Base-by-base conservation (phyloP, 2,797 vertebrate genomes). In the Corythornis leucogaster region DNA sequence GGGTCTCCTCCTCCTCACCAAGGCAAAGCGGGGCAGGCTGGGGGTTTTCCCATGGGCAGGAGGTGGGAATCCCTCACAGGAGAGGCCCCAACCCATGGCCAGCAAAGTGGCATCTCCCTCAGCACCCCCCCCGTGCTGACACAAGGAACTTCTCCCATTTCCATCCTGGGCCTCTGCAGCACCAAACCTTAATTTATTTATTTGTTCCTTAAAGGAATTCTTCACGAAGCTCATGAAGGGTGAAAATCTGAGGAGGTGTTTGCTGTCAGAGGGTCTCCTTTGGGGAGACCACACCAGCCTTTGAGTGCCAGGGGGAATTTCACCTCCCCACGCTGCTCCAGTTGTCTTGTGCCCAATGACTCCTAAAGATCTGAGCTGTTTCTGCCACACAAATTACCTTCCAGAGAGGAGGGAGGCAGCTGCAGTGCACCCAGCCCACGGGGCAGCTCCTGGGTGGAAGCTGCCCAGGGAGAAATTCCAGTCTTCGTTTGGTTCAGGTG, bases 331-430 rank as follows among this genome's bases (percentile, higher is more conserved):
- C 87, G 78, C 96, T 97, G 85, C 68, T 83, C 97, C 97, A 98
- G 98, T 98, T 97, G 97, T 96, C 96, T 98, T 97, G 96, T 96
- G 96, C 95, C 97, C 98, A 98, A 98, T 97, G 98, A 97, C 97
- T 97, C 98, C 26, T 51, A 17, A 28, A 51, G 50, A 51, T 28
- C 25, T 26, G 28, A 28, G 50, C 26, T 51, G 50, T 15, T 51
- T 17, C 50, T 51, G 15, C 12, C 50, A 10, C 50, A 51, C 50
- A 97, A 97, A 31, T 55, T 19, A 5, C 30, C 19, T n/a, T 55
- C 19, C 30, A 55, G 3, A 5, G 11, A 55, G 53, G 11, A n/a
- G 11, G 30, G 53, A 31, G 30, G 30, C 53, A 55, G 53, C 50
- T 51, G 26, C 9, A 26, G 50, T 50, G 24, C 24, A 25, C 48